Percentiles rank a stretch among this genome's conserved stretches.
Evolutionary conservation across 2,113 vertebrate species (phyloP).

Genomic region (Pseudolaguvia tuberculata): DNA sequence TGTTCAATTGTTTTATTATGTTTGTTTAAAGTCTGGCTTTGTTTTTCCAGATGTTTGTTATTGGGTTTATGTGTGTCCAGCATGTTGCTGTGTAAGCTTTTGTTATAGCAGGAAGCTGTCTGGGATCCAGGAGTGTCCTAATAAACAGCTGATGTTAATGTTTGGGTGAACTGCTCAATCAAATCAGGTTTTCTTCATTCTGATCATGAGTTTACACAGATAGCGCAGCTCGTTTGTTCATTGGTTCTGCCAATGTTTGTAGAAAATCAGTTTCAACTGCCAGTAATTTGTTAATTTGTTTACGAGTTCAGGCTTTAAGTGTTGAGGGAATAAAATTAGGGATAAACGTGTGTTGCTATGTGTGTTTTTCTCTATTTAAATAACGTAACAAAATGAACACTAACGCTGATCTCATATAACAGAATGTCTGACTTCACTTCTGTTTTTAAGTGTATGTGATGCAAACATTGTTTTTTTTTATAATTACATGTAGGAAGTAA

Average conservation of each 20-base stretch:
- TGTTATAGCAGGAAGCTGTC: slow-evolving; percentile 26
- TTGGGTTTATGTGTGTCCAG: slow-evolving; percentile 13
- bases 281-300: not conserved
- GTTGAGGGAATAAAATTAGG: not conserved
- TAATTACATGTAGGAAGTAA: too few species aligned
- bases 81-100: not conserved
- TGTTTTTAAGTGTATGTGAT: too few species aligned
- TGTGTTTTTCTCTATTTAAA: not conserved
- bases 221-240: not conserved
- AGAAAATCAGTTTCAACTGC: not conserved
- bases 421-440: too few species aligned
- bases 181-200: not conserved
- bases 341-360: not conserved
- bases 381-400: too few species aligned
- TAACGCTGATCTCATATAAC: too few species aligned
- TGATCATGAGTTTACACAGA: not conserved
- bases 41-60: slow-evolving; percentile 26
- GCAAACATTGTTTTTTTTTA: too few species aligned
- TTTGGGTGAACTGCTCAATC: not conserved
- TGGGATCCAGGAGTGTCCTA: slow-evolving; percentile 18
- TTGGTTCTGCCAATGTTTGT: not conserved
- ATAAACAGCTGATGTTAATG: slow-evolving; percentile 8
- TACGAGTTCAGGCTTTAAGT: not conserved
- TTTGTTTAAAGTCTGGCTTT: not conserved
- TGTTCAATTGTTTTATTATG: not conserved